These are phyloP conservation scores for Scolopax mira DNA, from an alignment of 2,113 vertebrate species.

Conservation along the genomic window DNA sequence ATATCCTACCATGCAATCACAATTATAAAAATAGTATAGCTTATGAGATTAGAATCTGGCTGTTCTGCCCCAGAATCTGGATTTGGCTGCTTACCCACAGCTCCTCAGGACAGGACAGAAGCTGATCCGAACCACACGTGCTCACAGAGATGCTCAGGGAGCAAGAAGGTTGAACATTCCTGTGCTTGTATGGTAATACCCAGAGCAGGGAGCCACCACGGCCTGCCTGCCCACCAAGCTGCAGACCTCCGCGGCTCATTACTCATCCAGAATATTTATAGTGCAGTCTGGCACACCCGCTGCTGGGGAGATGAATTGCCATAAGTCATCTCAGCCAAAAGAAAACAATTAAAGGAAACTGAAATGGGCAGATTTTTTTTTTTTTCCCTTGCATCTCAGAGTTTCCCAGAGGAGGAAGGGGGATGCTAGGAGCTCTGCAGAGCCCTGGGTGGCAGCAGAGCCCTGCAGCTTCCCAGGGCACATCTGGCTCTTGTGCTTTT, in stretches of 20 bases:
- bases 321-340: neutral
- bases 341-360: neutral
- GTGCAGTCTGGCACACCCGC: neutral
- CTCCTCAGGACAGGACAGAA: neutral
- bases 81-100: neutral
- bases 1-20: neutral
- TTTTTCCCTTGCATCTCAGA: neutral
- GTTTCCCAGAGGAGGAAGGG: neutral
- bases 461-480: neutral
- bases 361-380: neutral
- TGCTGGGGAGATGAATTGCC: neutral
- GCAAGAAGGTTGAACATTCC: neutral
- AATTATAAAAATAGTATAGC: neutral
- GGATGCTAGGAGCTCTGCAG: neutral
- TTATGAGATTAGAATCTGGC: neutral
- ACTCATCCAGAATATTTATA: neutral
- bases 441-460: neutral
- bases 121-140: fast-evolving
- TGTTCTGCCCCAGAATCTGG: neutral
- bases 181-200: neutral
- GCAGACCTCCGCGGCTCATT: neutral
- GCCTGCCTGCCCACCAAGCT: neutral
- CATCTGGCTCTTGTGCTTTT: fast-evolving
- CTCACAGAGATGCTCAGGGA: neutral
- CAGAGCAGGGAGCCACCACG: neutral